Conservation (phyloP, 2,797 vertebrate genomes). For the Gila robusta region DNA sequence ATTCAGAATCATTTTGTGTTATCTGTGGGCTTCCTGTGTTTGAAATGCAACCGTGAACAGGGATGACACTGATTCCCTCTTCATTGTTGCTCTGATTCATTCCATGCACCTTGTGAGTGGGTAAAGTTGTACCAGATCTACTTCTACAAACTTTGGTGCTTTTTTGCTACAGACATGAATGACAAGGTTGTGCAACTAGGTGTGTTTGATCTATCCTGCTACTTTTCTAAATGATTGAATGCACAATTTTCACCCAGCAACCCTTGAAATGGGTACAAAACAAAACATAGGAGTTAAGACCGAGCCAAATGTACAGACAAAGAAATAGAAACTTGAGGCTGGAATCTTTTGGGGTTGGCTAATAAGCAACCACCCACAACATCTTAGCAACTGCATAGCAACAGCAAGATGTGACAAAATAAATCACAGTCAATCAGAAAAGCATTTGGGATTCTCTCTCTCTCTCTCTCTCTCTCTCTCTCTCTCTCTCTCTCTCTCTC, state of each 20-base stretch:
- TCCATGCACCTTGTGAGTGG: not conserved
- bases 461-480: too few species aligned
- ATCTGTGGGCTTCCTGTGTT: slow-evolving; percentile 3
- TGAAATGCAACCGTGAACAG: not conserved
- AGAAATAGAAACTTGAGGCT: not conserved
- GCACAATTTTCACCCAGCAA: not conserved
- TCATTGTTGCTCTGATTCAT: not conserved
- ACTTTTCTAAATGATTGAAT: not conserved
- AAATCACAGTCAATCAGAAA: not conserved
- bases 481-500: too few species aligned
- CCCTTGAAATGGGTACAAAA: not conserved
- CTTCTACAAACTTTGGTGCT: not conserved
- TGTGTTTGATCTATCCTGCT: not conserved
- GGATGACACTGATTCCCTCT: not conserved
- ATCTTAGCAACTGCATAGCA: not conserved
- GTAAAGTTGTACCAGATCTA: not conserved
- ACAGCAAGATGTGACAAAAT: not conserved
- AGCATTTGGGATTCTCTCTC: not conserved
- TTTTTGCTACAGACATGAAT: not conserved
- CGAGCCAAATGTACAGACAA: not conserved
- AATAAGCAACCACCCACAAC: not conserved
- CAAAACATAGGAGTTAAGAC: not conserved
- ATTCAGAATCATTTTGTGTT: not conserved
- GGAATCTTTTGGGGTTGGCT: not conserved
- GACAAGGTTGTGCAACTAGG: not conserved